Conservation (phyloP, 2,113 vertebrate genomes). For the Paedocypris sp. region DNA sequence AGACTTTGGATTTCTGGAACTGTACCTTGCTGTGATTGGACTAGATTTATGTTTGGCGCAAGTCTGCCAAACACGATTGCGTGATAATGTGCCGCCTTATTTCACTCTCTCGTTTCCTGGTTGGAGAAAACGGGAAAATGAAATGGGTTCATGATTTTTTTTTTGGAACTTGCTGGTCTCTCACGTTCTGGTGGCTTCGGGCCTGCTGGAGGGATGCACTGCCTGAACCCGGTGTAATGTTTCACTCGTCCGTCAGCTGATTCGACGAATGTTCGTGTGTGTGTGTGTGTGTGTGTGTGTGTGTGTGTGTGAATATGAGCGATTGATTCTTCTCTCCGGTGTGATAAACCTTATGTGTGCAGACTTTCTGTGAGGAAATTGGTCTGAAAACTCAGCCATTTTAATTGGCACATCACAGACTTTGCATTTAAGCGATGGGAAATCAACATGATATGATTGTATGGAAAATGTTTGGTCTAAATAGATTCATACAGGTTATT, state of each 20-base stretch:
- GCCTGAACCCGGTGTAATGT: slow-evolving; percentile 8
- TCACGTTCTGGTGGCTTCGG: neutral
- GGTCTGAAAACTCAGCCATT: neutral
- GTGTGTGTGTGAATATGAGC: neutral
- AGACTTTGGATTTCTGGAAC: slow-evolving; percentile 49
- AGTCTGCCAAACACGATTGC: slow-evolving; percentile 25
- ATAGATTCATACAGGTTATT: too few species aligned
- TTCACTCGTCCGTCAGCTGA: neutral
- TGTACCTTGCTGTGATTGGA: slow-evolving; percentile 48
- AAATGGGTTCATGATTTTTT: neutral
- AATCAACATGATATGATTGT: too few species aligned
- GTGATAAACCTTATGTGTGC: neutral
- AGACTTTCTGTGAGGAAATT: neutral
- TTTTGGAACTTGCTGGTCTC: neutral
- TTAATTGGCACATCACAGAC: too few species aligned
- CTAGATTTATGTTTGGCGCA: slow-evolving; percentile 45
- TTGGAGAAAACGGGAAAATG: neutral
- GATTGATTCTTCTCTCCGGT: slow-evolving; percentile 1
- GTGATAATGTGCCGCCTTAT: slow-evolving; percentile 11
- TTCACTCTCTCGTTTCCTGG: neutral
- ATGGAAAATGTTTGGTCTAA: too few species aligned
- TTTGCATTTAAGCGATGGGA: too few species aligned
- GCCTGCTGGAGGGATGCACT: neutral
- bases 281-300: neutral
- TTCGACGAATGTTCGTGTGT: neutral